Base-by-base conservation (phyloP, 2,888 invertebrate species). In the Himalopsyche anomala region DNA sequence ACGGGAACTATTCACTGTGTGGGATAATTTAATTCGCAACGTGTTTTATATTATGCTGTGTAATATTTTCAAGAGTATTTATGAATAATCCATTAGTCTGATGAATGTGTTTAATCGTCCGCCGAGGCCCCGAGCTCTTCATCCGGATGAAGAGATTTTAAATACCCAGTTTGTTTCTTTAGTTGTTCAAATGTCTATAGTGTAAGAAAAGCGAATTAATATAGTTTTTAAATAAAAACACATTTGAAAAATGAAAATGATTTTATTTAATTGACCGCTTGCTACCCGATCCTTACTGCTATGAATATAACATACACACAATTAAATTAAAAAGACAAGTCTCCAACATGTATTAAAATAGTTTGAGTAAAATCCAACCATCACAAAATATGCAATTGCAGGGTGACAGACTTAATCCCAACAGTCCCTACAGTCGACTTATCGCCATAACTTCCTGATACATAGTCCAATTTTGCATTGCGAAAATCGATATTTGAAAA, bases 201-300 rank as follows among this genome's bases (percentile, higher is more conserved):
- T 74, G 74, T 74, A 74, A 74, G 74, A 36, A 62, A 38, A 74
- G 74, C 74, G 74, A 74, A 74, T 74, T 74, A 74, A 74, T 74
- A 74, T 74, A 74, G 74, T 74, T 74, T 74, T 74, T 74, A 74
- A 74, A 74, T 74, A 74, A 74, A 74, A 74, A 74, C 74, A 74
- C 74, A 74, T 74, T 74, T 74, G 15, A 38, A 74, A 69, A 74
- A 74, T 74, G 74, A 62, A 74, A 74, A 36, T 11, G 74, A 74
- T 12, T 74, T 36, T 74, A 15, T 12, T 38, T 28, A 36, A 38
- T 38, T 28, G 8, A 62, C 6, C 8, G 2, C 2, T 28, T 62
- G 19, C 56, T 8, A 3, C 12, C 15, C 69, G 9, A 17, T 17
- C 17, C 11, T 11, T 69, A 36, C 4, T 56, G 56, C 56, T 56